These are phyloP conservation scores for Sesia apiformis DNA, from an alignment of 2,888 invertebrate species.

Conservation along the genomic window DNA sequence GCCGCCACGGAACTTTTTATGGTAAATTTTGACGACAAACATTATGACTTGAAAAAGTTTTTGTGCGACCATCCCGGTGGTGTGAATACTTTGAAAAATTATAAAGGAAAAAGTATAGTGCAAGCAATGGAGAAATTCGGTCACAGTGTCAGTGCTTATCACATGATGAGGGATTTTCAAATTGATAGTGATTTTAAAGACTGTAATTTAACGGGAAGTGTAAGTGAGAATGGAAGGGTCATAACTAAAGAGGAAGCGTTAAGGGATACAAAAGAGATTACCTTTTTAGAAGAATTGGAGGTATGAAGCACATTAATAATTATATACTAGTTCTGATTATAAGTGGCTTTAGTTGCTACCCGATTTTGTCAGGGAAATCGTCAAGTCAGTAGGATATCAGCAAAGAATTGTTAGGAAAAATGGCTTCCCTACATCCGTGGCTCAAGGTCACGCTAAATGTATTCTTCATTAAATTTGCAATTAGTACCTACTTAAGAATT, in stretches of 20 bases:
- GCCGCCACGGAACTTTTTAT: conserved; percentile 30
- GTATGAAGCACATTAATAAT: conserved; percentile 20
- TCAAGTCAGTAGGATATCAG: too few species aligned
- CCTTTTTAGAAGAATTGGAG: conserved; percentile 57
- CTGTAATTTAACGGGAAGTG: conserved; percentile 42
- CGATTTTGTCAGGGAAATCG: too few species aligned
- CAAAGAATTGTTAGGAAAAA: too few species aligned
- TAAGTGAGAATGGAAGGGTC: conserved; percentile 55
- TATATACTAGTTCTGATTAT: not conserved
- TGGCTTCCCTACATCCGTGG: too few species aligned
- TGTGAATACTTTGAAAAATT: conserved; percentile 75
- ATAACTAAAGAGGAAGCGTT: conserved; percentile 43
- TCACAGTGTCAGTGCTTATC: conserved; percentile 79
- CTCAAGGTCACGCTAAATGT: too few species aligned
- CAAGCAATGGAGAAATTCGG: conserved; percentile 69
- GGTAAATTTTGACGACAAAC: conserved; percentile 53
- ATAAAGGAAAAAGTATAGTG: conserved; percentile 67
- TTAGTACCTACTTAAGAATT: too few species aligned
- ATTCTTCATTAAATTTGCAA: too few species aligned
- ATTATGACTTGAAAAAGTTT: conserved; percentile 79
- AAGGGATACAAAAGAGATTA: conserved; percentile 39
- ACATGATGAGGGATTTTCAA: conserved; percentile 77
- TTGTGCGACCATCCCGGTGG: conserved; percentile 85
- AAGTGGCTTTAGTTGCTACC: too few species aligned
- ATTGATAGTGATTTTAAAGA: conserved; percentile 59